Base-by-base conservation (phyloP, 2,888 invertebrate genomes). In the Mellilla xanthometata region DNA sequence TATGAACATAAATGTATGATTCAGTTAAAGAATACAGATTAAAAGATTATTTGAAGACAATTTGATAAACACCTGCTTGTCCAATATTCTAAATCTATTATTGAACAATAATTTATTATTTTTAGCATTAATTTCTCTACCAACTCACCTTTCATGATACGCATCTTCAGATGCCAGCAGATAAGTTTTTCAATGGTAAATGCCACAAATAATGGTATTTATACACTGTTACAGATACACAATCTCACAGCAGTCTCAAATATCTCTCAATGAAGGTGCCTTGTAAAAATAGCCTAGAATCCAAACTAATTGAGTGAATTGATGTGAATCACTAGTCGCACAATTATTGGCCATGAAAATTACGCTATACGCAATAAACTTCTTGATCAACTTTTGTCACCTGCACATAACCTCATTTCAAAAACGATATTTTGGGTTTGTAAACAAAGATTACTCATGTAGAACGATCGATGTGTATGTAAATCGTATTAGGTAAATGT, bases 321-420 rank as follows among this genome's bases (percentile, higher is more conserved):
- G 31, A 47, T 45, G 35, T 48, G 47, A 47, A 47, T 49, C 42
- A 46, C 32, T 30, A 15, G 30, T 19, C 32, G 26, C 41, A 36
- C 39, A 34, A 48, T 43, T 41, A 43, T 31, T 48, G 19, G 38
- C 45, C 32, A 49, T 46, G 23, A 32, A 48, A 43, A 48, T 35
- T 34, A 44, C 49, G 41, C 31, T 12, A 7, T 38, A 42, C 38
- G 32, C 42, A 35, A 24, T 32, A n/a, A n/a, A n/a, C n/a, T n/a
- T 39, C 29, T 30, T 28, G 29, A 39, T 28, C 29, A 46, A 43
- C 36, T 62, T 68, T 34, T 40, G 47, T 50, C 54, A 50, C 42
- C 43, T 74, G 71, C 57, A 49, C 53, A 55, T 64, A 72, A 68
- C 66, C 71, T 70, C 68, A 70, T 74, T 65, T 63, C 36, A 50